Conservation (phyloP, 2,113 vertebrate species). For the Narcine bancroftii region DNA sequence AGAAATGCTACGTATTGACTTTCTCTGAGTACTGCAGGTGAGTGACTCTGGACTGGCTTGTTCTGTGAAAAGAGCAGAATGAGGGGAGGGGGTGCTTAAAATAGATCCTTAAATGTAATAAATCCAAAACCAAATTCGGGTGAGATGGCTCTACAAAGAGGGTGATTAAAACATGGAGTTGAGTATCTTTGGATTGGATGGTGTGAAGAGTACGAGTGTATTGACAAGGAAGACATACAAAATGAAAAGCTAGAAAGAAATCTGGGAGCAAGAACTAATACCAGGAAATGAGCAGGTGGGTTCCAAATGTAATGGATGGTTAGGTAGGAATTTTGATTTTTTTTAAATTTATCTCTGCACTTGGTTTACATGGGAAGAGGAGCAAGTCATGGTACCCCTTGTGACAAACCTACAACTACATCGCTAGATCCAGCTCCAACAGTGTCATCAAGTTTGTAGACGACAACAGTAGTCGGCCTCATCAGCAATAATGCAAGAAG, state of each 20-base stretch:
- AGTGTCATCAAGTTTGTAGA: too few species aligned
- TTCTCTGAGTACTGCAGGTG: slow-evolving; percentile 98
- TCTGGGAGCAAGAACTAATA: not conserved
- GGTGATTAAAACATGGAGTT: not conserved
- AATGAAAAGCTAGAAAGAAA: not conserved
- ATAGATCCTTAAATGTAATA: not conserved
- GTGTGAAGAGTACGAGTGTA: not conserved
- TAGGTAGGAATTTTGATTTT: not conserved
- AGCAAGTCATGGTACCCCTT: not conserved
- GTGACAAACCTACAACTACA: too few species aligned
- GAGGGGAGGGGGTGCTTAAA: too few species aligned
- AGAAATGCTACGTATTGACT: slow-evolving; percentile 96
- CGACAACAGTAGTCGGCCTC: too few species aligned
- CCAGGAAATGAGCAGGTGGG: not conserved
- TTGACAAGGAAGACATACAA: not conserved
- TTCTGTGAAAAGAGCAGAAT: not conserved
- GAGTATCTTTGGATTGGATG: not conserved
- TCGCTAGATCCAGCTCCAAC: too few species aligned
- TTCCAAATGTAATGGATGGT: not conserved
- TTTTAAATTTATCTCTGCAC: not conserved
- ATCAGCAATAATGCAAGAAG: too few species aligned
- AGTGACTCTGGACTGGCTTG: slow-evolving; percentile 42
- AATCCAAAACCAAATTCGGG: not conserved
- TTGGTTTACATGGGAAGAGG: not conserved
- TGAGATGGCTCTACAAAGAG: not conserved